These are phyloP conservation scores for Diadegma fenestrale DNA, from an alignment of 2,888 invertebrate genomes.

Conservation along the genomic window DNA sequence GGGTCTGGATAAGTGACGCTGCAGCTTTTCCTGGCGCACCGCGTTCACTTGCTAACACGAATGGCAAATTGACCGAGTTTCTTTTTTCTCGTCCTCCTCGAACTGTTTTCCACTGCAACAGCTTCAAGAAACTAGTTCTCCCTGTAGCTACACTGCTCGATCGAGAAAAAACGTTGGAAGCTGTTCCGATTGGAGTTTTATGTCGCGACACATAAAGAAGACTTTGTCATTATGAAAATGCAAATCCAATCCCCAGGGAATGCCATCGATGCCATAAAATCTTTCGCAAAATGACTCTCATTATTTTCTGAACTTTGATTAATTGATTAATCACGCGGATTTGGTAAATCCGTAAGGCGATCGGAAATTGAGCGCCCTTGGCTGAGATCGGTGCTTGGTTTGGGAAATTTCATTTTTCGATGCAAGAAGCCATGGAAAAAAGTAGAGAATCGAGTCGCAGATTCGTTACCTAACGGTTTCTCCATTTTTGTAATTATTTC, in stretches of 20 bases:
- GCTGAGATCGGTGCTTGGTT: not conserved
- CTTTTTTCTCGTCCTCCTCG: slow-evolving; percentile 11
- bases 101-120: not conserved
- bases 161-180: not conserved
- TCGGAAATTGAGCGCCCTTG: no score
- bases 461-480: not conserved
- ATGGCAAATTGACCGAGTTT: slow-evolving; percentile 56
- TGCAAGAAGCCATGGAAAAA: not conserved
- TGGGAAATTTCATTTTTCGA: no score
- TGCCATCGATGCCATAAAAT: not conserved
- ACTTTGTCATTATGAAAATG: not conserved
- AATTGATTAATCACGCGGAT: not conserved
- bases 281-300: not conserved
- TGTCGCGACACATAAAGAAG: not conserved
- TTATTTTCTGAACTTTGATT: not conserved
- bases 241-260: not conserved
- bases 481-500: not conserved
- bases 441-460: not conserved
- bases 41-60: slow-evolving; percentile 19
- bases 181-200: not conserved
- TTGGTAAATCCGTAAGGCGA: no score
- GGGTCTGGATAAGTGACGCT: slow-evolving; percentile 7
- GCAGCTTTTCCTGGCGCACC: not conserved
- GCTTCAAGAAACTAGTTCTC: not conserved
- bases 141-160: not conserved